Evolutionary conservation across 2,797 vertebrate species (phyloP).

Genomic region (Gymnothorax reevesii): DNA sequence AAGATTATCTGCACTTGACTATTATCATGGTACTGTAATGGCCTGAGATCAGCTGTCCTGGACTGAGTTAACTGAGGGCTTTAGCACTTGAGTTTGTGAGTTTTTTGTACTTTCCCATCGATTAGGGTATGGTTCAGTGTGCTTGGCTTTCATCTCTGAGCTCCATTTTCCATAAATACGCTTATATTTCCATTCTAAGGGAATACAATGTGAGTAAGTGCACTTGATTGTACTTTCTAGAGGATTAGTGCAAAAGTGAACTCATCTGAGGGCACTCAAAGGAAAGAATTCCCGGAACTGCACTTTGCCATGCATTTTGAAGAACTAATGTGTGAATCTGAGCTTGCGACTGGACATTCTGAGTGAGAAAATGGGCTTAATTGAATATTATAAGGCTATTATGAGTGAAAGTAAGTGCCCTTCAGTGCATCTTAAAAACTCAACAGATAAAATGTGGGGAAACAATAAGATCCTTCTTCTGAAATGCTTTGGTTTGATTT

Average conservation of each 20-base stretch:
- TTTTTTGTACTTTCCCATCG: too few relatives aligned
- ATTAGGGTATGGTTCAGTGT: background rate
- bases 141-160: background rate
- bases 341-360: background rate
- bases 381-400: background rate
- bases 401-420: background rate
- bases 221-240: background rate
- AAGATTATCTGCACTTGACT: too few relatives aligned
- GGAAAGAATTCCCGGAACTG: background rate
- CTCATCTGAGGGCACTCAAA: background rate
- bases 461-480: background rate
- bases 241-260: background rate
- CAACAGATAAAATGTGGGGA: background rate
- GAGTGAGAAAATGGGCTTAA: background rate
- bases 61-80: too few relatives aligned
- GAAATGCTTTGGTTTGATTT: background rate
- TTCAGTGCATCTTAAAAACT: background rate
- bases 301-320: background rate
- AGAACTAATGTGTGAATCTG: background rate
- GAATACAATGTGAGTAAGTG: background rate
- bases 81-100: too few relatives aligned
- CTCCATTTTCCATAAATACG: background rate
- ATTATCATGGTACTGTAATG: too few relatives aligned
- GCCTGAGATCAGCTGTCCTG: too few relatives aligned
- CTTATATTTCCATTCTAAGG: background rate